Conservation (phyloP, 2,888 invertebrate species). For the Thereva nobilitata region DNA sequence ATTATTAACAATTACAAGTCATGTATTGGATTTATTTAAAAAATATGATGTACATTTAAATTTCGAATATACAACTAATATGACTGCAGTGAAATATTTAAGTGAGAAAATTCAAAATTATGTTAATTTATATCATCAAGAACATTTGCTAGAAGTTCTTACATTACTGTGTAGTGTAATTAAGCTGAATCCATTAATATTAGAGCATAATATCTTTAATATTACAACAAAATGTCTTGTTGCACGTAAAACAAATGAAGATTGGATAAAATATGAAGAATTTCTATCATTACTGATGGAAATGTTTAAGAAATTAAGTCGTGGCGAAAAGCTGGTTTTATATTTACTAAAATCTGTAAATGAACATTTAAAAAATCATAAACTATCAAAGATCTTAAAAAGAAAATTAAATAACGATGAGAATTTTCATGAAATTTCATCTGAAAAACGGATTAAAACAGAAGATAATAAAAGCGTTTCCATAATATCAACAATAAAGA, state of each 20-base stretch:
- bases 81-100: constrained; percentile 42
- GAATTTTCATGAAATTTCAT: not conserved
- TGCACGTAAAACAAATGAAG: constrained; percentile 44
- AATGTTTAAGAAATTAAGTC: constrained; percentile 53
- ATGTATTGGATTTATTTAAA: constrained; percentile 49
- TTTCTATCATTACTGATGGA: constrained; percentile 52
- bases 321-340: constrained; percentile 52
- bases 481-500: not conserved
- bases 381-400: constrained; percentile 43
- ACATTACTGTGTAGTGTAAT: constrained; percentile 51
- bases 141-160: constrained; percentile 47
- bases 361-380: constrained; percentile 46
- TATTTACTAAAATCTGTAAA: constrained; percentile 50
- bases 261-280: constrained; percentile 48
- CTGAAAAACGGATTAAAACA: constrained; percentile 2
- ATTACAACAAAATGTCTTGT: constrained; percentile 51
- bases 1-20: constrained; percentile 44
- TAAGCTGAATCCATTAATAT: constrained; percentile 52
- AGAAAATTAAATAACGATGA: constrained; percentile 39
- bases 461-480: not conserved
- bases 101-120: constrained; percentile 42
- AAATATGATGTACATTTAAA: constrained; percentile 51
- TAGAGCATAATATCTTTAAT: constrained; percentile 50
- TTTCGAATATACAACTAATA: constrained; percentile 34
- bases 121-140: constrained; percentile 40